phyloP scores from a whole-genome alignment of 2,888 invertebrate genomes.

The Tholera decimalis region DNA sequence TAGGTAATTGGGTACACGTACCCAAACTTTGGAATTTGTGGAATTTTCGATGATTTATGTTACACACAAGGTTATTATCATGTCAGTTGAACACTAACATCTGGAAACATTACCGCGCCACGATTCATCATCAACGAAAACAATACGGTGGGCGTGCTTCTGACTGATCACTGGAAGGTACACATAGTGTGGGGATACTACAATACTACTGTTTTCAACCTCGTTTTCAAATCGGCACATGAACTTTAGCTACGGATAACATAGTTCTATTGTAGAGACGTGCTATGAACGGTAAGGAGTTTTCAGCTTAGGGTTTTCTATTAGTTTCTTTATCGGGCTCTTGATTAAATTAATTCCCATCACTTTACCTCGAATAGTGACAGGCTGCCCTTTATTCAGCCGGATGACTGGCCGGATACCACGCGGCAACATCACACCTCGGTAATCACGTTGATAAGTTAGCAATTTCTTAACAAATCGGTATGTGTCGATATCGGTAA shows the following conservation, averaged over 20 bases:
- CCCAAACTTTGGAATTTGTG: too few relatives aligned
- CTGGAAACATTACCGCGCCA: slow-evolving; percentile 19
- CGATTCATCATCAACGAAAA: slow-evolving; percentile 53
- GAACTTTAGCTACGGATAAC: slow-evolving; percentile 28
- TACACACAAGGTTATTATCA: slow-evolving; percentile 20
- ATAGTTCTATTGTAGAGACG: neutral
- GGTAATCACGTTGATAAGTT: slow-evolving; percentile 48
- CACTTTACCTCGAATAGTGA: slow-evolving; percentile 25
- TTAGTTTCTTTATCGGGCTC: slow-evolving; percentile 10
- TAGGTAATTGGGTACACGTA: slow-evolving; percentile 10
- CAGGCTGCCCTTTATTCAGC: slow-evolving; percentile 34
- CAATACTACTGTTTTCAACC: slow-evolving; percentile 9
- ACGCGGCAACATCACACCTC: slow-evolving; percentile 36
- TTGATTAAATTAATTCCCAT: slow-evolving; percentile 16
- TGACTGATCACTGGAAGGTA: slow-evolving; percentile 38
- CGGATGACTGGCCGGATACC: slow-evolving; percentile 27
- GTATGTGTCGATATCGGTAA: slow-evolving; percentile 8
- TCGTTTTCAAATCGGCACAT: neutral
- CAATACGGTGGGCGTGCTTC: slow-evolving; percentile 37
- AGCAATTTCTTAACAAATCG: slow-evolving; percentile 29
- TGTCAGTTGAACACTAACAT: slow-evolving; percentile 25
- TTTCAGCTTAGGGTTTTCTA: slow-evolving; percentile 14
- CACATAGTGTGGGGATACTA: slow-evolving; percentile 25
- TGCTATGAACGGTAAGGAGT: neutral
- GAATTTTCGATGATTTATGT: slow-evolving; percentile 20